Conservation (phyloP, 2,797 vertebrate genomes). For the Pangasius larnaudii region DNA sequence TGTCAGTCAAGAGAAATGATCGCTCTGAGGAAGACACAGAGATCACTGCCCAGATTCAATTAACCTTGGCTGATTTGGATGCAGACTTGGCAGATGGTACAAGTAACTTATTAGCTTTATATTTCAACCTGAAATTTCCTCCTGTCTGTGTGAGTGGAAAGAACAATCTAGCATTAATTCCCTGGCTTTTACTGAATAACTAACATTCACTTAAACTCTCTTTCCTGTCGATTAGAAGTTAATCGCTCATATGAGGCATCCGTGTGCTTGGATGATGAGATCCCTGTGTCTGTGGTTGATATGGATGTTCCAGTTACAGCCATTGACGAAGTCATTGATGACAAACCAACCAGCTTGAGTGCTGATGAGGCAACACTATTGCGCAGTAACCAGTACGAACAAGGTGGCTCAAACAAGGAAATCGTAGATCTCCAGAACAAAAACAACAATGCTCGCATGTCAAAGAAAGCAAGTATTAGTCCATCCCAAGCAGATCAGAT, state of each 20-base stretch:
- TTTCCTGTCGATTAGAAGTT: constrained; percentile 69
- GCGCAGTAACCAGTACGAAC: constrained; percentile 46
- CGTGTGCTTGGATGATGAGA: constrained; percentile 55
- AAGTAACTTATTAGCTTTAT: background rate
- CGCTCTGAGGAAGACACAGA: constrained; percentile 65
- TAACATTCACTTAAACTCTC: background rate
- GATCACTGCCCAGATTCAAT: constrained; percentile 71
- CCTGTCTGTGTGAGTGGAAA: background rate
- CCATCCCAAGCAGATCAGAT: constrained; percentile 5
- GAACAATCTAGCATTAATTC: background rate
- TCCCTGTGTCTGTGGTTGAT: constrained; percentile 68
- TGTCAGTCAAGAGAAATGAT: constrained; percentile 56
- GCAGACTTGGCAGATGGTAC: constrained; percentile 76
- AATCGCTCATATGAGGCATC: constrained; percentile 63
- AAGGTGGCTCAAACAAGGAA: constrained; percentile 51
- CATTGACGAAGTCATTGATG: constrained; percentile 84
- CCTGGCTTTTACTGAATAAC: background rate
- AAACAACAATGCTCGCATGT: constrained; percentile 81
- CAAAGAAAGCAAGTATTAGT: constrained; percentile 50
- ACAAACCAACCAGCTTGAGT: constrained; percentile 56
- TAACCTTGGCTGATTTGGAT: constrained; percentile 79
- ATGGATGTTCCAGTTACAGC: constrained; percentile 88
- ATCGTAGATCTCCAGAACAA: constrained; percentile 72
- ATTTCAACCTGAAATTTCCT: background rate
- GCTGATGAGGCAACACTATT: constrained; percentile 57